phyloP scores from a whole-genome alignment of 2,113 vertebrate genomes.

The Microtus richardsoni region DNA sequence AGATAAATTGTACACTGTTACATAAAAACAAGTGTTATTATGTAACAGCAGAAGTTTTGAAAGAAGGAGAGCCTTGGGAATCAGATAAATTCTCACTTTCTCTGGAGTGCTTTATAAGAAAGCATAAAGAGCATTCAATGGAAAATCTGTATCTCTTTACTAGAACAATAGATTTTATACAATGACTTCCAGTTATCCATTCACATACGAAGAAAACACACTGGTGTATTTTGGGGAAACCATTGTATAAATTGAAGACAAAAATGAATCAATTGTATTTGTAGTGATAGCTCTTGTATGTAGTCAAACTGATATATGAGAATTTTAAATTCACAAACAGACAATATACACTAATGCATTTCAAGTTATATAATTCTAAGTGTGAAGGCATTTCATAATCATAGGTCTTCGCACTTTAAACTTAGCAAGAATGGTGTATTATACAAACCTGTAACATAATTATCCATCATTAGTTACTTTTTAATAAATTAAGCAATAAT shows the following conservation, averaged over 20 bases:
- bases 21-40: neutral
- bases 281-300: neutral
- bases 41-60: neutral
- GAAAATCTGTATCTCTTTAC: neutral
- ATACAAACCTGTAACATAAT: neutral
- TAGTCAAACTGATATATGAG: neutral
- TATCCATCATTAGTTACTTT: neutral
- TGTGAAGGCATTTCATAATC: neutral
- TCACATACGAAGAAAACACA: neutral
- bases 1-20: neutral
- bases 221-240: neutral
- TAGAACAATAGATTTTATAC: neutral
- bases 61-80: neutral
- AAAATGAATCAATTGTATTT: neutral
- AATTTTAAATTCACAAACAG: neutral
- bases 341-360: neutral
- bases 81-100: neutral
- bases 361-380: neutral
- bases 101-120: neutral
- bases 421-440: neutral
- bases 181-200: neutral
- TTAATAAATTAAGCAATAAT: neutral
- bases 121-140: neutral
- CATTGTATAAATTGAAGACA: neutral
- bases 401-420: neutral